phyloP scores from a whole-genome alignment of 2,113 vertebrate species.

The Pelvicachromis taeniatus region DNA sequence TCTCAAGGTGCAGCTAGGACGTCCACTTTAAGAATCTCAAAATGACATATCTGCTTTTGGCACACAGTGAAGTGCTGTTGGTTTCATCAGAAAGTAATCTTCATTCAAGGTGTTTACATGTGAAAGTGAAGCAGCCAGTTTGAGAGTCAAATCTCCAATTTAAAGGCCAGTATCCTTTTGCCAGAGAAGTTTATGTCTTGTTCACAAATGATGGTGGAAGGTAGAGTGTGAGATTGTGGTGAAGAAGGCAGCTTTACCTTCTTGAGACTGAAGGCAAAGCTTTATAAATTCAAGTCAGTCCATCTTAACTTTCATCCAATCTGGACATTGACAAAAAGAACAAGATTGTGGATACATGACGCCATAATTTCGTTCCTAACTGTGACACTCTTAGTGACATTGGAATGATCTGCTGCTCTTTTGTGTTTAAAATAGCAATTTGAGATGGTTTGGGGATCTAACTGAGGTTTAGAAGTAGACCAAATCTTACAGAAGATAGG shows the following conservation, averaged over 20 bases:
- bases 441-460: background rate
- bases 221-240: background rate
- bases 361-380: background rate
- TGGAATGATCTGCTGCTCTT: background rate
- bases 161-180: background rate
- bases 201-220: background rate
- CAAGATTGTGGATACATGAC: background rate
- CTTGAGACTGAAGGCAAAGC: background rate
- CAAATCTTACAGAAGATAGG: background rate
- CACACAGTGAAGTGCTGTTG: background rate
- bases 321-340: background rate
- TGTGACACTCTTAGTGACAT: background rate
- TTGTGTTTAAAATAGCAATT: background rate
- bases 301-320: background rate
- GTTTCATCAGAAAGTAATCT: background rate
- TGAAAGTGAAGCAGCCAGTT: background rate
- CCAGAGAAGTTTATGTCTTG: background rate
- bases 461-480: background rate
- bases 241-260: background rate
- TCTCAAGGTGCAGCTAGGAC: rapidly evolving
- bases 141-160: background rate
- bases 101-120: background rate
- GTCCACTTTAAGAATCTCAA: background rate
- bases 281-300: background rate
- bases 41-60: background rate